A percentile compares a stretch with the other conserved stretches of the same genome.
phyloP scores from a whole-genome alignment of 2,113 vertebrate species.

The Labeo rohita region DNA sequence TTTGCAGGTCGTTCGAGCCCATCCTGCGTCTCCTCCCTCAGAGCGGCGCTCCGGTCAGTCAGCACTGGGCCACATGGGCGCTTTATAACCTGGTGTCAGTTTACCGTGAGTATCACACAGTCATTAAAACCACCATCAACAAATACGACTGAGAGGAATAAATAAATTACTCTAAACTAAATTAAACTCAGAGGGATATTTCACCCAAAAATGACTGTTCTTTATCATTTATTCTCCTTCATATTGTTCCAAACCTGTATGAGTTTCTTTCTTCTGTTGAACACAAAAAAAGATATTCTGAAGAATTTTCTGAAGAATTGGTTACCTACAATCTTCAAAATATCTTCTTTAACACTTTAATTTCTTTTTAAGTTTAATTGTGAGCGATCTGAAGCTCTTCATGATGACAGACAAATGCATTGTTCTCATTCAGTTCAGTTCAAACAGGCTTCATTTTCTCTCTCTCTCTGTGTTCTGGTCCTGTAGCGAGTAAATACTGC shows the following conservation, averaged over 20 bases:
- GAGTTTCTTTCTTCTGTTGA: too few relatives aligned
- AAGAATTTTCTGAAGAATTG: too few relatives aligned
- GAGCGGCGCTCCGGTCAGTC: constrained; percentile 91
- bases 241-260: too few relatives aligned
- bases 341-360: too few relatives aligned
- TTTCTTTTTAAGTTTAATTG: too few relatives aligned
- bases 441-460: too few relatives aligned
- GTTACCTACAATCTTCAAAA: too few relatives aligned
- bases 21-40: constrained; percentile 98
- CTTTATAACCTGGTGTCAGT: constrained; percentile 97
- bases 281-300: too few relatives aligned
- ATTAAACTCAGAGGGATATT: too few relatives aligned
- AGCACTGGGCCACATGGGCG: constrained; percentile 99
- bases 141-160: not conserved
- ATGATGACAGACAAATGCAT: not conserved
- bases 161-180: too few relatives aligned
- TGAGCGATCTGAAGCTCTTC: not conserved
- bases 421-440: not conserved
- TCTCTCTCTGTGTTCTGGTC: not conserved
- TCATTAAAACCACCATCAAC: not conserved
- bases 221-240: too few relatives aligned
- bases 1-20: constrained; percentile 93
- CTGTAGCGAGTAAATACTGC: constrained; percentile 92
- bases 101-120: constrained; percentile 86
- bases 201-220: too few relatives aligned